A percentile compares a stretch with the other conserved stretches of the same genome.
These are phyloP conservation scores for Sturnira hondurensis DNA, from an alignment of 2,113 vertebrate species.

Conservation along the genomic window DNA sequence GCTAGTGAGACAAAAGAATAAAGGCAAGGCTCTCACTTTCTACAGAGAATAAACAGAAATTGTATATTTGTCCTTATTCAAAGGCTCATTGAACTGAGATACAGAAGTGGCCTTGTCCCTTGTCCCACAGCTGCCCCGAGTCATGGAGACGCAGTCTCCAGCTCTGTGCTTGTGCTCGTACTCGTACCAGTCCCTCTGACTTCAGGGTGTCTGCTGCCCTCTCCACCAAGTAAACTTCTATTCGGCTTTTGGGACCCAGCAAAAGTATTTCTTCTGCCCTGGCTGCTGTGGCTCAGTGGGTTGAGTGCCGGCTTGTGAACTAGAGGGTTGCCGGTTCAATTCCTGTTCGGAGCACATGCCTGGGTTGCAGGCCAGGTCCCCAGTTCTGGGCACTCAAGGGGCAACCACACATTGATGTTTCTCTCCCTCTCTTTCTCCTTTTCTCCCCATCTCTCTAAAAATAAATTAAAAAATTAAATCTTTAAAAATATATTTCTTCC, in stretches of 20 bases:
- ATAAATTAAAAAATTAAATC: too few species aligned
- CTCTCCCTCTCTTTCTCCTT: too few species aligned
- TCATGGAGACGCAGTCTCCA: background rate
- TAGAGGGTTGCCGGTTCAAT: too few species aligned
- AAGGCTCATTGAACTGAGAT: background rate
- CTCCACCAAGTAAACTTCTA: background rate
- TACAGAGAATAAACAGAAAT: background rate
- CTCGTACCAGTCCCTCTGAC: background rate
- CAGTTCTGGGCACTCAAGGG: too few species aligned
- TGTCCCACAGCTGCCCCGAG: background rate
- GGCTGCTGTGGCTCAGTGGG: too few species aligned
- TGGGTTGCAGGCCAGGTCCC: too few species aligned
- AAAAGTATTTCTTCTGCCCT: background rate
- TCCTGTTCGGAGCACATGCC: too few species aligned
- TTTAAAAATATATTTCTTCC: background rate
- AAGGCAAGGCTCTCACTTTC: background rate
- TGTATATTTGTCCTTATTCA: background rate
- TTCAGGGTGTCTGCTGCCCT: background rate
- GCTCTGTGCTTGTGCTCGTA: background rate
- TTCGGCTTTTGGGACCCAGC: background rate
- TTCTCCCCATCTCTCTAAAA: too few species aligned
- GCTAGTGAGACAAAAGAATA: background rate
- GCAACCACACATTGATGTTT: too few species aligned
- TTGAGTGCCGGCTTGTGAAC: too few species aligned
- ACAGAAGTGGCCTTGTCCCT: background rate